Percentiles rank a stretch among this genome's conserved stretches.
These are phyloP conservation scores for Arrhamphus sclerolepis DNA, from an alignment of 2,797 vertebrate genomes.

Conservation along the genomic window DNA sequence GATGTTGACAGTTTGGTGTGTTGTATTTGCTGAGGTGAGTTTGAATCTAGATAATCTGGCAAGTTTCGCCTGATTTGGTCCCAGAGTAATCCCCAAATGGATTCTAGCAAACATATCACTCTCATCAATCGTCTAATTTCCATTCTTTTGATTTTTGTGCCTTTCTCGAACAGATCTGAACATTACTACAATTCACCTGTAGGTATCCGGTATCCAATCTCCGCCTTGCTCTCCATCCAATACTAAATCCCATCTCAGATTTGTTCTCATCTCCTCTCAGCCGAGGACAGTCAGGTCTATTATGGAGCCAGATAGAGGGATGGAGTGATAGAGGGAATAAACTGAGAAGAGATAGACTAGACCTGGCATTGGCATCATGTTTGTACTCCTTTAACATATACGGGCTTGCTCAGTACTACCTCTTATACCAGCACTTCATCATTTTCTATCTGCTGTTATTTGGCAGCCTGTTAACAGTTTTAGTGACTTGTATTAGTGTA, in stretches of 20 bases:
- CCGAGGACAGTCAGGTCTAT: slow-evolving; percentile 43
- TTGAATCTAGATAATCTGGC: too few relatives aligned
- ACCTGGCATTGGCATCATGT: slow-evolving; percentile 44
- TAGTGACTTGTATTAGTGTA: slow-evolving; percentile 32
- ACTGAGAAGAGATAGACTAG: slow-evolving; percentile 38
- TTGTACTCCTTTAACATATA: slow-evolving; percentile 34
- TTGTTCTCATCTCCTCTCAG: slow-evolving; percentile 47
- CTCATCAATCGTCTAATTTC: slow-evolving; percentile 8
- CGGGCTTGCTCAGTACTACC: slow-evolving; percentile 16
- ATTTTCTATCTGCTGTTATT: slow-evolving; percentile 27
- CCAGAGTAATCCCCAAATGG: not conserved
- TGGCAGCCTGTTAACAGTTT: slow-evolving; percentile 27
- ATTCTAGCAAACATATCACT: not conserved
- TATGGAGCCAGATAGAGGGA: slow-evolving; percentile 41
- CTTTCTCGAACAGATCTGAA: slow-evolving; percentile 11
- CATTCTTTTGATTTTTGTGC: not conserved
- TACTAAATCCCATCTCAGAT: slow-evolving; percentile 53
- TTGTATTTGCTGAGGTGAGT: too few relatives aligned
- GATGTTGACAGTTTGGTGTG: not conserved
- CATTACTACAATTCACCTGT: slow-evolving; percentile 31
- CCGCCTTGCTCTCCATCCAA: slow-evolving; percentile 30
- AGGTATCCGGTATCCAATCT: slow-evolving; percentile 42
- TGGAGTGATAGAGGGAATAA: slow-evolving; percentile 37
- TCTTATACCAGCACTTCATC: slow-evolving; percentile 39
- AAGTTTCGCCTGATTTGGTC: too few relatives aligned